These are phyloP conservation scores for Aegotheles bennettii DNA, from an alignment of 2,113 vertebrate genomes.

Conservation along the genomic window DNA sequence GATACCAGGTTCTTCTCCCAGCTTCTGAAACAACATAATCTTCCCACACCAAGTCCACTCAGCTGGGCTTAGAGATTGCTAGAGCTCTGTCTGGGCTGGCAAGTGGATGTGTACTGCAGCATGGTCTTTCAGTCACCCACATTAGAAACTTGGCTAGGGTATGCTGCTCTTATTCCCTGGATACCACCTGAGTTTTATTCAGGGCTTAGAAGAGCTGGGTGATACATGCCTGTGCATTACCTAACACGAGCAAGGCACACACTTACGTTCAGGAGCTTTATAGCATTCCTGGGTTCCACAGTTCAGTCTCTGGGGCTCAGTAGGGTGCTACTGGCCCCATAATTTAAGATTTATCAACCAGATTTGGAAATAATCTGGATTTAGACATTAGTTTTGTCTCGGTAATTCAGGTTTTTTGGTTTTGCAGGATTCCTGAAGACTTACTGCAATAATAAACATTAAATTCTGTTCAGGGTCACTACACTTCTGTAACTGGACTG, in stretches of 20 bases:
- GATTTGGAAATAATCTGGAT: not conserved
- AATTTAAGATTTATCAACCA: not conserved
- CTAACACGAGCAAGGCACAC: not conserved
- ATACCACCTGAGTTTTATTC: not conserved
- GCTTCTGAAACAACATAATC: not conserved
- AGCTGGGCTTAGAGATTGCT: rapidly evolving
- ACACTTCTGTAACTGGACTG: rapidly evolving
- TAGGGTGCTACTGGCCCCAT: not conserved
- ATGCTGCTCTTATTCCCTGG: not conserved
- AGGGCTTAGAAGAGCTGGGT: not conserved
- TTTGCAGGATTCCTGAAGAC: not conserved
- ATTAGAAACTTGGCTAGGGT: not conserved
- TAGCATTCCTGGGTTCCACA: not conserved
- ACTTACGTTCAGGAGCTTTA: not conserved
- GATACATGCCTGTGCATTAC: not conserved
- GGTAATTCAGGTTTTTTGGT: not conserved
- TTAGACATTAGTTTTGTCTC: not conserved
- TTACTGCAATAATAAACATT: not conserved
- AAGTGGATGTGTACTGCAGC: not conserved
- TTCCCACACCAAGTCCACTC: not conserved
- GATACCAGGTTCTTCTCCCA: not conserved
- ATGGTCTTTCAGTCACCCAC: not conserved
- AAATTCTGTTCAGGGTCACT: not conserved
- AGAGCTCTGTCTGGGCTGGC: not conserved
- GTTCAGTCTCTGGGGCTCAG: not conserved